A percentile compares a stretch with the other conserved stretches of the same genome.
phyloP scores from a whole-genome alignment of 1,140 invertebrate species.

The Oncopeltus fasciatus region DNA sequence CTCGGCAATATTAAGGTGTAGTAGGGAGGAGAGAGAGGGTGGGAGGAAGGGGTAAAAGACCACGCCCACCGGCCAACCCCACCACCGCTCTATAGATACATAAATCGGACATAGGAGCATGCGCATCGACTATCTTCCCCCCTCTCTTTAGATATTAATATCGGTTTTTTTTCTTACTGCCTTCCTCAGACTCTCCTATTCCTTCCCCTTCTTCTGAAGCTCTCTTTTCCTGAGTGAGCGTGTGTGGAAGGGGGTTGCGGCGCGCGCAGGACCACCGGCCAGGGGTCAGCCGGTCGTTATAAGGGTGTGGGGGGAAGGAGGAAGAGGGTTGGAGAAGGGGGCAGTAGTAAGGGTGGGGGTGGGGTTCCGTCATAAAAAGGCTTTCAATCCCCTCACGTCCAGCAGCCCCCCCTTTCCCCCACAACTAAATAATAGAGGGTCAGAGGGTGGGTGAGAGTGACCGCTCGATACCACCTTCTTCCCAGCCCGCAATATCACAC shows the following conservation, averaged over 20 bases:
- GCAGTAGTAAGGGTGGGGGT: too few relatives aligned
- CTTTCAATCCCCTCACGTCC: conserved; percentile 1
- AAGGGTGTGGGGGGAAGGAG: too few relatives aligned
- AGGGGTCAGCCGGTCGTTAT: neutral
- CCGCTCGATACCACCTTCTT: neutral
- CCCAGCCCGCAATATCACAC: neutral
- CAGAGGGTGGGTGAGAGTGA: neutral
- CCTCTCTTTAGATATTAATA: neutral
- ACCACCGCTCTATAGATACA: neutral
- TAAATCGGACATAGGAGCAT: neutral
- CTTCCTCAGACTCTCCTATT: too few relatives aligned
- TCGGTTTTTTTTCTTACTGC: neutral
- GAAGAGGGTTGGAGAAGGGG: too few relatives aligned
- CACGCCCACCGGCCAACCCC: neutral
- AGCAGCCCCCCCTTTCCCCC: too few relatives aligned
- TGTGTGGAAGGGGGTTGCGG: neutral
- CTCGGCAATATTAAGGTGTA: neutral
- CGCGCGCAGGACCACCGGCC: neutral
- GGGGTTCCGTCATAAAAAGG: neutral
- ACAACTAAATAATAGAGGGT: neutral
- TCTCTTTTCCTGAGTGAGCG: too few relatives aligned
- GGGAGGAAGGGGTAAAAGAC: neutral
- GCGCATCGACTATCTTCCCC: neutral
- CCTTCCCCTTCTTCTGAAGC: too few relatives aligned
- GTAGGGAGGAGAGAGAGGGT: too few relatives aligned